Evolutionary conservation across 2,888 invertebrate species (phyloP).

Genomic region (Acronicta alni): DNA sequence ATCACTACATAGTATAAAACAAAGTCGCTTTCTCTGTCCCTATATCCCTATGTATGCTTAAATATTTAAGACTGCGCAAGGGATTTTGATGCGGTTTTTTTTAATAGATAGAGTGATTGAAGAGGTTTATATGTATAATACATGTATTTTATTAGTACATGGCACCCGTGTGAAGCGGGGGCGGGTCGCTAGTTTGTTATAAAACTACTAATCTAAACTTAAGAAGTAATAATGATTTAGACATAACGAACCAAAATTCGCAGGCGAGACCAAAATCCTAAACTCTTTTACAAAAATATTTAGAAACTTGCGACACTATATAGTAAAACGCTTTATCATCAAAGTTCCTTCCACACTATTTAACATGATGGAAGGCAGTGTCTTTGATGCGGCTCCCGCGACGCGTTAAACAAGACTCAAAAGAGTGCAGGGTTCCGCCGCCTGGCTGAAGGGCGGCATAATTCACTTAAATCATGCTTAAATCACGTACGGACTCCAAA

Average conservation of each 20-base stretch:
- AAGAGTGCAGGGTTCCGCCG: conserved; percentile 62
- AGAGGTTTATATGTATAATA: no score
- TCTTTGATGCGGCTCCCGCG: conserved; percentile 81
- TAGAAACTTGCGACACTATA: conserved; percentile 6
- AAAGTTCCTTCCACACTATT: conserved; percentile 67
- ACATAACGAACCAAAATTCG: no score
- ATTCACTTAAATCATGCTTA: conserved; percentile 84
- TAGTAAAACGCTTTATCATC: conserved; percentile 28
- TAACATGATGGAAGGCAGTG: conserved; percentile 66
- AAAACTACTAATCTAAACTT: not conserved
- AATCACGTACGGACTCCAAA: conserved; percentile 74
- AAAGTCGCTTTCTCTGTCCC: no score
- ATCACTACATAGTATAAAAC: no score
- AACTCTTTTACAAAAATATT: not conserved
- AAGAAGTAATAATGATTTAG: no score
- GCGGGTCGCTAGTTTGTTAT: no score
- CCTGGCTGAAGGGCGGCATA: conserved; percentile 72
- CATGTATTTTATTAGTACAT: no score
- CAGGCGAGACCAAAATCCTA: not conserved
- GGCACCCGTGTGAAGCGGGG: no score
- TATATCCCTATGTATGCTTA: no score
- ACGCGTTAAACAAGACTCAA: conserved; percentile 81
- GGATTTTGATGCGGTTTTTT: no score
- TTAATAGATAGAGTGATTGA: no score
- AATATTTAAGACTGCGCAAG: no score